These are phyloP conservation scores for Bradypus variegatus DNA, from an alignment of 2,797 vertebrate species.

Conservation along the genomic window DNA sequence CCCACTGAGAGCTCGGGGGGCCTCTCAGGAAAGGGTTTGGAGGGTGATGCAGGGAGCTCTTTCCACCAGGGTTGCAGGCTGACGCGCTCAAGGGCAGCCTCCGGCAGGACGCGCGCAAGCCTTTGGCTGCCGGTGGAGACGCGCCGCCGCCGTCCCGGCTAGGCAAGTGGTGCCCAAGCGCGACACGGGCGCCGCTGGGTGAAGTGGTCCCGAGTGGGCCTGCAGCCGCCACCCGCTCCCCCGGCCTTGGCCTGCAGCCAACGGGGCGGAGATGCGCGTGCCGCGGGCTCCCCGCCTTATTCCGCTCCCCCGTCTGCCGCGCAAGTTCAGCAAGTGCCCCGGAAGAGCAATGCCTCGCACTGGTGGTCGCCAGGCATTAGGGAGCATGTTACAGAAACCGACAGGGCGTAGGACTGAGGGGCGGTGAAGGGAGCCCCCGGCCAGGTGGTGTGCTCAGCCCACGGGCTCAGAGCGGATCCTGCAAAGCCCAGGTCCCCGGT, in stretches of 20 bases:
- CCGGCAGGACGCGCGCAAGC: not conserved
- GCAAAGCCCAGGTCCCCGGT: too few species aligned
- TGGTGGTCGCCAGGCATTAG: too few species aligned
- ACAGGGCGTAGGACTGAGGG: fast-evolving
- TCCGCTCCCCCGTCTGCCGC: not conserved
- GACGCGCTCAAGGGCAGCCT: constrained; percentile 44
- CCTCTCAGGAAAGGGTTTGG: constrained; percentile 37
- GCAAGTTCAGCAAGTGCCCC: not conserved
- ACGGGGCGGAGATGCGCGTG: fast-evolving
- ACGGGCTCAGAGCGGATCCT: not conserved
- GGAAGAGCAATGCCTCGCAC: too few species aligned
- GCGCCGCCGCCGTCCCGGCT: not conserved
- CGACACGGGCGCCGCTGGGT: not conserved
- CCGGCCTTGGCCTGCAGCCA: fast-evolving
- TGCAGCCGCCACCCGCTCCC: fast-evolving
- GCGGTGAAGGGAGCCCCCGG: fast-evolving
- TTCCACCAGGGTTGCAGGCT: constrained; percentile 51
- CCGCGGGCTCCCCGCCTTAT: not conserved
- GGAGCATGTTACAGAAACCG: too few species aligned
- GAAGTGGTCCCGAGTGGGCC: not conserved
- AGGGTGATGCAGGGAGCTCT: constrained; percentile 61
- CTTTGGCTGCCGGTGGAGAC: not conserved
- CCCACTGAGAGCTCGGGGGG: constrained; percentile 37
- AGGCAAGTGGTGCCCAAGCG: not conserved
- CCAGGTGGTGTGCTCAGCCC: too few species aligned